A percentile compares a stretch with the other conserved stretches of the same genome.
These are phyloP conservation scores for Isichthys henryi DNA, from an alignment of 2,113 vertebrate species.

Conservation along the genomic window DNA sequence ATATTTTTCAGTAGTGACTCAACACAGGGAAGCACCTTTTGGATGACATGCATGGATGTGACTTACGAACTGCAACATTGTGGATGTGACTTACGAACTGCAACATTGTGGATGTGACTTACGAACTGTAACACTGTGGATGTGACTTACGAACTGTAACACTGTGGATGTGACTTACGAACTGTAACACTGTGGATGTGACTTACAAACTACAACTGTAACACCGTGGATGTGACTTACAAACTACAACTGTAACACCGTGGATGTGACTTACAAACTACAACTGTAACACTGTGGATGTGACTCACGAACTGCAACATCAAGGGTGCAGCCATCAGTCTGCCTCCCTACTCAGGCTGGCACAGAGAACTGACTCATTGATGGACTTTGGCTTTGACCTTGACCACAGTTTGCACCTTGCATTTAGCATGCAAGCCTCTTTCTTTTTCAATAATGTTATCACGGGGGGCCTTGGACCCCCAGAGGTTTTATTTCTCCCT, in stretches of 20 bases:
- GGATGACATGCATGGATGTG: not conserved
- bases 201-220: not conserved
- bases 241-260: not conserved
- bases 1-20: not conserved
- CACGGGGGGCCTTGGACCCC: not conserved
- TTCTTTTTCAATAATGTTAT: not conserved
- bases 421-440: not conserved
- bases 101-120: not conserved
- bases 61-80: not conserved
- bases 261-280: too few relatives aligned
- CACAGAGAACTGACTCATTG: not conserved
- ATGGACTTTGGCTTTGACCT: not conserved
- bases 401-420: not conserved
- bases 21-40: not conserved
- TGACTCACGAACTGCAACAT: not conserved
- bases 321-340: not conserved
- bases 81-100: not conserved
- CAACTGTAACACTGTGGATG: not conserved
- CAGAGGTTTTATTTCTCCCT: not conserved
- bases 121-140: not conserved
- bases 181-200: not conserved
- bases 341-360: not conserved
- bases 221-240: not conserved
- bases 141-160: not conserved
- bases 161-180: not conserved